These are phyloP conservation scores for Erpornis zantholeuca DNA, from an alignment of 2,113 vertebrate species.

Conservation along the genomic window DNA sequence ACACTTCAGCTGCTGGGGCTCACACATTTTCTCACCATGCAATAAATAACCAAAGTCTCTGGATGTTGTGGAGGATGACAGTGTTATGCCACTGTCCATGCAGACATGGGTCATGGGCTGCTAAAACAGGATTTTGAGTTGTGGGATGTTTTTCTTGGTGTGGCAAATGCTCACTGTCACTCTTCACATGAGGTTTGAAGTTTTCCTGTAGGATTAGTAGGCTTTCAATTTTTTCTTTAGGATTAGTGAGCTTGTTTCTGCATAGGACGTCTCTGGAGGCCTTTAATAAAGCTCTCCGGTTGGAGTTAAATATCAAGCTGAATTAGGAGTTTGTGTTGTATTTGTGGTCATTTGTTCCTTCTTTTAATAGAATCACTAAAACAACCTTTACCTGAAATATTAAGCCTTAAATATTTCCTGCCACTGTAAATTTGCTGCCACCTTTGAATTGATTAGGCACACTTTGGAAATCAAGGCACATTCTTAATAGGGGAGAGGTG, in stretches of 20 bases:
- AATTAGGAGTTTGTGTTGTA: neutral
- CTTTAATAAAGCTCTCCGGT: neutral
- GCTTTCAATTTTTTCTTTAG: neutral
- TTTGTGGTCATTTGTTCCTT: neutral
- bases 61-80: neutral
- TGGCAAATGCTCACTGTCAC: neutral
- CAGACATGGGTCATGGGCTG: neutral
- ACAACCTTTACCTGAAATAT: neutral
- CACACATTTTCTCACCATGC: neutral
- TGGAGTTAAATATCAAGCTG: neutral
- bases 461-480: slow-evolving; percentile 31
- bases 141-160: neutral
- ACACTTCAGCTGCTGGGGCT: neutral
- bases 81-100: neutral
- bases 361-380: neutral
- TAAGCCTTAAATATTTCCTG: slow-evolving; percentile 12
- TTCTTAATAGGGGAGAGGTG: neutral
- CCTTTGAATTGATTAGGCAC: slow-evolving; percentile 45
- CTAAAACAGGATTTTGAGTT: neutral
- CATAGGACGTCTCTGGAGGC: neutral
- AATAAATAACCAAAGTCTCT: neutral
- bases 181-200: neutral
- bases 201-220: neutral
- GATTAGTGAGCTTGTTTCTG: neutral
- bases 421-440: slow-evolving; percentile 1